phyloP scores from a whole-genome alignment of 2,113 vertebrate species.

The Garra rufa region DNA sequence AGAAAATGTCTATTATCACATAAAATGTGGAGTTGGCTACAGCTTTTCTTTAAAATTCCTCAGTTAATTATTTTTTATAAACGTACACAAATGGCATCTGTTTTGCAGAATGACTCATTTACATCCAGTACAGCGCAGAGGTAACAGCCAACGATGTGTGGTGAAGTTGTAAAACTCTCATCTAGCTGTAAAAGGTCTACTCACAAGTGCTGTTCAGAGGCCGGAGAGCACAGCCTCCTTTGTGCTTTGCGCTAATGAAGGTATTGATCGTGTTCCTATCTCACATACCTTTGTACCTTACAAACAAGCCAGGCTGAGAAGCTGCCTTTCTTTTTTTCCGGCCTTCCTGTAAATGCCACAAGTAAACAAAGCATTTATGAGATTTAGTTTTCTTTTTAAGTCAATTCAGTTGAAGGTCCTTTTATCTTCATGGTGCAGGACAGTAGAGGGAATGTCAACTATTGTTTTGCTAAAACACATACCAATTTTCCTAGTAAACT shows the following conservation, averaged over 20 bases:
- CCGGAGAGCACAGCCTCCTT: neutral
- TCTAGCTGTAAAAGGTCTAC: slow-evolving; percentile 23
- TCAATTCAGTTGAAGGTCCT: too few relatives aligned
- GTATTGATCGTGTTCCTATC: slow-evolving; percentile 14
- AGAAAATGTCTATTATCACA: neutral
- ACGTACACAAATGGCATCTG: neutral
- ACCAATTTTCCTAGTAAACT: neutral
- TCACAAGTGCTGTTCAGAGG: slow-evolving; percentile 2
- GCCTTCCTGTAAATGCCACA: neutral
- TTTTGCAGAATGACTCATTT: neutral
- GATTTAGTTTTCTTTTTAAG: neutral
- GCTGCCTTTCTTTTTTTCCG: neutral
- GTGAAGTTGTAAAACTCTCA: slow-evolving; percentile 4
- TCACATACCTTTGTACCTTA: slow-evolving; percentile 32
- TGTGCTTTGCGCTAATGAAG: neutral
- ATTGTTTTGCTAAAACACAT: neutral
- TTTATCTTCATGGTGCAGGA: neutral
- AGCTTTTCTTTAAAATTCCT: neutral
- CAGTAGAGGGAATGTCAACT: neutral
- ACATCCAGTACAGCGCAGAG: neutral
- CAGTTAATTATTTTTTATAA: neutral
- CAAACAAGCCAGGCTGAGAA: slow-evolving; percentile 3
- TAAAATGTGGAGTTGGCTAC: neutral
- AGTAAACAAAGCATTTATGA: neutral
- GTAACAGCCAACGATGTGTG: neutral